Conservation (phyloP, 2,797 vertebrate genomes). For the Malurus leucopterus region DNA sequence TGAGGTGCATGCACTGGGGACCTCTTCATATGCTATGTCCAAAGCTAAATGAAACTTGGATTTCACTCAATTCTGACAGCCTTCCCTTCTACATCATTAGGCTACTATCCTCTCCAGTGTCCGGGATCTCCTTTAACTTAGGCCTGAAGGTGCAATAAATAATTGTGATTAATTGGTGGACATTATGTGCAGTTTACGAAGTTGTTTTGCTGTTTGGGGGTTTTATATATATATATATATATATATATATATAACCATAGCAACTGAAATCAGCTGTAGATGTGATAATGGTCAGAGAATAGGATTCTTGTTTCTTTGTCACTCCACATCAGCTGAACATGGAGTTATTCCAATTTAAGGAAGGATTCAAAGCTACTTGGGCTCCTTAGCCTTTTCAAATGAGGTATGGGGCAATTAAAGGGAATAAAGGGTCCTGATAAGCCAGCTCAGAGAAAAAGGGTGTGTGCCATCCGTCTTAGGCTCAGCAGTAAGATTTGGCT, state of each 20-base stretch:
- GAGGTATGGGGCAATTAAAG: not conserved
- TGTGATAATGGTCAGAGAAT: not conserved
- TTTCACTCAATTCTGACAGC: not conserved
- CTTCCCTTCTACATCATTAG: not conserved
- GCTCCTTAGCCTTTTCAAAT: not conserved
- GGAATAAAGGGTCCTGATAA: not conserved
- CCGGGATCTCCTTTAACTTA: not conserved
- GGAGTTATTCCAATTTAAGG: not conserved
- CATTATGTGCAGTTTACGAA: not conserved
- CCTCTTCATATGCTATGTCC: not conserved
- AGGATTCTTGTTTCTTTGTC: not conserved
- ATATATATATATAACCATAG: not conserved
- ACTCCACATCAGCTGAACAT: not conserved
- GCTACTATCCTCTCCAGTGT: not conserved
- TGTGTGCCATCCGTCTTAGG: not conserved
- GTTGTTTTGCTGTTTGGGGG: not conserved
- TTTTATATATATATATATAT: not conserved
- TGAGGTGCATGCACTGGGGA: not conserved
- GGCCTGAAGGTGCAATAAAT: not conserved
- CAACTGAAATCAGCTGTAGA: not conserved
- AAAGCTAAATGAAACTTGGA: not conserved
- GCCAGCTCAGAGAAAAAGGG: not conserved
- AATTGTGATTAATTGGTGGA: not conserved
- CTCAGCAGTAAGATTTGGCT: not conserved
- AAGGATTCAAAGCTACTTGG: not conserved